phyloP scores from a whole-genome alignment of 2,888 invertebrate species.

The Diploptera punctata region DNA sequence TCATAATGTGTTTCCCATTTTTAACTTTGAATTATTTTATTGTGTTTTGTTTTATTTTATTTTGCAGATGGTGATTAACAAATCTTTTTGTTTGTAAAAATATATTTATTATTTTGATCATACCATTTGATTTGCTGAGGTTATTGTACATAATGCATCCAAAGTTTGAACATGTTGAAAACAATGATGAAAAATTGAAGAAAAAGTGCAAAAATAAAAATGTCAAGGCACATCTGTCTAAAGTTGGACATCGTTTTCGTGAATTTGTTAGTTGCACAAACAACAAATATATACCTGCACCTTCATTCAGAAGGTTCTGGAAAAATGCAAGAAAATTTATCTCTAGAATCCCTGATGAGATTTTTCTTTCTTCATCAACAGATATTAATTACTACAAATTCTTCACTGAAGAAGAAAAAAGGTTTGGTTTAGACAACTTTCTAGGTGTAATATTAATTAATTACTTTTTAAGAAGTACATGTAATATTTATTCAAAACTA shows the following conservation, averaged over 20 bases:
- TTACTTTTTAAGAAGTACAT: too few species aligned
- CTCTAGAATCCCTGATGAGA: constrained; percentile 5
- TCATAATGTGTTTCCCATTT: too few species aligned
- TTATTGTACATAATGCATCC: too few species aligned
- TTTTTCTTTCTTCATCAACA: constrained; percentile 23
- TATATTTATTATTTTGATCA: too few species aligned
- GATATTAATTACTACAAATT: constrained; percentile 62
- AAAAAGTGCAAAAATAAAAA: not conserved
- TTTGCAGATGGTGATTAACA: too few species aligned
- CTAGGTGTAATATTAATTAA: too few species aligned
- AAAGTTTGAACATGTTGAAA: not conserved
- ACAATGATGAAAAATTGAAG: not conserved
- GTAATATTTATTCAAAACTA: too few species aligned
- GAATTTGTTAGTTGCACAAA: not conserved
- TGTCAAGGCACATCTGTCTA: not conserved
- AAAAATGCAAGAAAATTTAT: constrained; percentile 12
- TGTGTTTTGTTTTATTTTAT: too few species aligned
- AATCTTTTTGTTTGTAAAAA: too few species aligned
- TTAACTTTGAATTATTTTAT: too few species aligned
- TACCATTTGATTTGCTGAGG: too few species aligned
- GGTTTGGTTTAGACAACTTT: too few species aligned
- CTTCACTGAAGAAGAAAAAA: constrained; percentile 73
- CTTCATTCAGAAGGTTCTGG: constrained; percentile 8
- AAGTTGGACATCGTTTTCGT: not conserved
- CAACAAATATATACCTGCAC: not conserved